phyloP scores from a whole-genome alignment of 1,140 invertebrate species.

The Artemia franciscana region DNA sequence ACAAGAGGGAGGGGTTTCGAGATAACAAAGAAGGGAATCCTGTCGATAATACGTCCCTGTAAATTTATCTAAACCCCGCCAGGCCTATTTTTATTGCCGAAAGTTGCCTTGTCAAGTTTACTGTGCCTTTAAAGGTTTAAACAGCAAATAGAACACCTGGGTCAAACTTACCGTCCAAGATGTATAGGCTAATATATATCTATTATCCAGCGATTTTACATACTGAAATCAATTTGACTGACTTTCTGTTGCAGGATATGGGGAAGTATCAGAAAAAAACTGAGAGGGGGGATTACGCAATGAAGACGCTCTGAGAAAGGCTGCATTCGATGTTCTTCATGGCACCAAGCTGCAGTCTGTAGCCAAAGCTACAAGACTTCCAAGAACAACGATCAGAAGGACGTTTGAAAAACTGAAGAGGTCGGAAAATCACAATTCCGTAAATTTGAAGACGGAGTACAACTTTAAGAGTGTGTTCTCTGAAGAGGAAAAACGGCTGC shows the following conservation, averaged over 20 bases:
- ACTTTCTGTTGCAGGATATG: background rate
- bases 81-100: constrained; percentile 14
- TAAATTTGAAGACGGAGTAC: too few relatives aligned
- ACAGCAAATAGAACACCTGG: constrained; percentile 1
- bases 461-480: too few relatives aligned
- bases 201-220: background rate
- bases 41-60: background rate
- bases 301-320: background rate
- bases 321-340: background rate
- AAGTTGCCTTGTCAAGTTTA: constrained; percentile 12
- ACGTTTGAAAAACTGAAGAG: constrained; percentile 11
- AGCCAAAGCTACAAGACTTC: background rate
- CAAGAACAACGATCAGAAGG: constrained; percentile 5
- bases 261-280: background rate
- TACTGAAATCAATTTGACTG: too few relatives aligned
- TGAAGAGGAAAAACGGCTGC: too few relatives aligned
- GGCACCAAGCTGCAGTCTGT: background rate
- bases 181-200: background rate
- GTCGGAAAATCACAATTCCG: too few relatives aligned
- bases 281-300: background rate
- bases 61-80: constrained; percentile 6
- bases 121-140: background rate
- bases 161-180: background rate
- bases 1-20: background rate
- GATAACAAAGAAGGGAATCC: background rate